Conservation (phyloP, 2,888 invertebrate genomes). For the Corythucha ciliata region DNA sequence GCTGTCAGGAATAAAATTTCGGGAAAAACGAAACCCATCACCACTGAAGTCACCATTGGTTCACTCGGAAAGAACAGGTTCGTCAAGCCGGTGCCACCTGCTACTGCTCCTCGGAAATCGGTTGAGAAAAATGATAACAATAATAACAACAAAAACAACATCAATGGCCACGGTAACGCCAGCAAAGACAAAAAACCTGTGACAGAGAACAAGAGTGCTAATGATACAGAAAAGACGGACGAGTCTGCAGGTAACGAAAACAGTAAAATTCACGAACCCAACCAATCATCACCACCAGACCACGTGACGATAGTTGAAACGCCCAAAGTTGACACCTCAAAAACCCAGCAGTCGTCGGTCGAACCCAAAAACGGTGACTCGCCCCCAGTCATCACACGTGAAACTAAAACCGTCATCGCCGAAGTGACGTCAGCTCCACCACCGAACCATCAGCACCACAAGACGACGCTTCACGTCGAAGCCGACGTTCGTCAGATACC, state of each 20-base stretch:
- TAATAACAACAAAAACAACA: constrained; percentile 11
- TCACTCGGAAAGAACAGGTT: constrained; percentile 3
- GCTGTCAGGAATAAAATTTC: constrained; percentile 17
- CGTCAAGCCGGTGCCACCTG: constrained; percentile 2
- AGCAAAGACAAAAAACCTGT: constrained; percentile 2
- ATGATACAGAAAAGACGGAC: background rate
- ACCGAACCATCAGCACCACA: too few relatives aligned
- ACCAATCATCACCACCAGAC: too few relatives aligned
- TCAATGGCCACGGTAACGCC: background rate
- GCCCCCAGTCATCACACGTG: too few relatives aligned
- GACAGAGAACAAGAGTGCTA: background rate
- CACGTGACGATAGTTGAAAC: too few relatives aligned
- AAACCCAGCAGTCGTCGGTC: too few relatives aligned
- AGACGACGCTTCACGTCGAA: too few relatives aligned
- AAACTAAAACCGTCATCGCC: too few relatives aligned
- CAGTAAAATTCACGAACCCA: constrained; percentile 16
- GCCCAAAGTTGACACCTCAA: too few relatives aligned
- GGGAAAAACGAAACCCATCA: constrained; percentile 20
- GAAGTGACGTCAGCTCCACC: too few relatives aligned
- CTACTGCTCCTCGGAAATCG: background rate
- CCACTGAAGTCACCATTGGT: constrained; percentile 21
- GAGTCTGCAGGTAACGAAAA: constrained; percentile 19
- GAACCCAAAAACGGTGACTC: too few relatives aligned
- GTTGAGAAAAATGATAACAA: background rate
- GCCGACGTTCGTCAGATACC: too few relatives aligned